These are phyloP conservation scores for Netelia inedita DNA, from an alignment of 2,888 invertebrate genomes.

Conservation along the genomic window DNA sequence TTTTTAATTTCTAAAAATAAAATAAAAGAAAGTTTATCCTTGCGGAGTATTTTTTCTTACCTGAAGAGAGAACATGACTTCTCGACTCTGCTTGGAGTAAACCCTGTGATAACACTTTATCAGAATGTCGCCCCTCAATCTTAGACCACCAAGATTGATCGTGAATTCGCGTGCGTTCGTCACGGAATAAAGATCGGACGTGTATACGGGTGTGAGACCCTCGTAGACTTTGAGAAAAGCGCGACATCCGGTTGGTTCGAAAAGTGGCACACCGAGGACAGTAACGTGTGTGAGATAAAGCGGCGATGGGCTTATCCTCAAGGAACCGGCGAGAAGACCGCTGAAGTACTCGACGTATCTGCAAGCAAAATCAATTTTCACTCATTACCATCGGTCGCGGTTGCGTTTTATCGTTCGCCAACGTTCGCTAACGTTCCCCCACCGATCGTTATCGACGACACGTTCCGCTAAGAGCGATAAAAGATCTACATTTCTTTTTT, in stretches of 20 bases:
- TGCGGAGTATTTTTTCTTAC: no score
- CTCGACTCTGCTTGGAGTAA: conserved; percentile 83
- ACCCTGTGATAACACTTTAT: conserved; percentile 95
- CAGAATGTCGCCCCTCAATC: conserved; percentile 94
- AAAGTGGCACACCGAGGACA: conserved; percentile 93
- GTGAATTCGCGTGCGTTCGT: conserved; percentile 89
- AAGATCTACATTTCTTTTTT: conserved; percentile 26
- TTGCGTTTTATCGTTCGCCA: conserved; percentile 1
- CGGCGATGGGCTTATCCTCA: conserved; percentile 95
- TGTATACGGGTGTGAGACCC: conserved; percentile 95
- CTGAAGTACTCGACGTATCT: conserved; percentile 97
- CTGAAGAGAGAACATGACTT: conserved; percentile 84
- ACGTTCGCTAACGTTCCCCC: not conserved
- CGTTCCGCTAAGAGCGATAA: conserved; percentile 36
- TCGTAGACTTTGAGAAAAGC: conserved; percentile 96
- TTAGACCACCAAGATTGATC: conserved; percentile 89
- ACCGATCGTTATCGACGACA: conserved; percentile 57
- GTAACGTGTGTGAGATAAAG: conserved; percentile 94
- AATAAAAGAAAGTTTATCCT: no score
- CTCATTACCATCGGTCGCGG: conserved; percentile 35
- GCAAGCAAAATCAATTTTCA: conserved; percentile 74
- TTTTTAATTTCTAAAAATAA: conserved; percentile 23
- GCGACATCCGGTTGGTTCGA: conserved; percentile 88
- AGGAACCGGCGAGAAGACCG: conserved; percentile 94
- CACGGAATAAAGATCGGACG: conserved; percentile 88